Percentiles rank a stretch among this genome's conserved stretches.
phyloP scores from a whole-genome alignment of 2,888 invertebrate species.

The Cerastis leucographa region DNA sequence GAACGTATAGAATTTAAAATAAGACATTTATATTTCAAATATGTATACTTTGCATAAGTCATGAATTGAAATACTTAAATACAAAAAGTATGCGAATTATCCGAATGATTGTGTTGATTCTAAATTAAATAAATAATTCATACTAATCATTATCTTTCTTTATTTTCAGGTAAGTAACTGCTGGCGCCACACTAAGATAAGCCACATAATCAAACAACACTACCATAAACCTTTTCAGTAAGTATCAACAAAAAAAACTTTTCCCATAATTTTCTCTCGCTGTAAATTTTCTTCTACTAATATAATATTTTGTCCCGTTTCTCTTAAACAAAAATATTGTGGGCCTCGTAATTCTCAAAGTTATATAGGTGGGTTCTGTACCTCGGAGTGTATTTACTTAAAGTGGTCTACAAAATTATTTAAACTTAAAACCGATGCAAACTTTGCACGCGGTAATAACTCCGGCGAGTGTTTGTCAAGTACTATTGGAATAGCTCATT shows the following conservation, averaged over 20 bases:
- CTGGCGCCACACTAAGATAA: conserved; percentile 46
- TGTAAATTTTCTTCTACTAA: conserved; percentile 50
- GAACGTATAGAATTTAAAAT: not conserved
- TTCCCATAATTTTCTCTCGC: conserved; percentile 39
- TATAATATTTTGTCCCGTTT: conserved; percentile 60
- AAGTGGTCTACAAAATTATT: conserved; percentile 82
- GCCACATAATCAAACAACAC: conserved; percentile 35
- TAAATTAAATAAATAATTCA: not conserved
- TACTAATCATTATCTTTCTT: conserved; percentile 43
- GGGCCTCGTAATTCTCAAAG: conserved; percentile 56
- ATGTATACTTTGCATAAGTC: not conserved
- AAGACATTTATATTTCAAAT: not conserved
- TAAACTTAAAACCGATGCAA: conserved; percentile 80
- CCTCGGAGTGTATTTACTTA: conserved; percentile 80
- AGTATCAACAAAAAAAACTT: conserved; percentile 58
- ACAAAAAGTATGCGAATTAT: not conserved
- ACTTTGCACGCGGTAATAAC: conserved; percentile 81
- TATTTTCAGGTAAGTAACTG: conserved; percentile 72
- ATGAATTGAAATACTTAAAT: not conserved
- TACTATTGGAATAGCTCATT: conserved; percentile 52
- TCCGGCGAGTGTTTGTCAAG: conserved; percentile 67
- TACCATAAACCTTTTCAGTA: conserved; percentile 47
- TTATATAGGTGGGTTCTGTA: conserved; percentile 63
- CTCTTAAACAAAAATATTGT: conserved; percentile 60
- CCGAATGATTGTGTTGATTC: not conserved